Conservation (phyloP, 37 sponge, comb jelly and placozoan species). For the Crambe crambe region DNA sequence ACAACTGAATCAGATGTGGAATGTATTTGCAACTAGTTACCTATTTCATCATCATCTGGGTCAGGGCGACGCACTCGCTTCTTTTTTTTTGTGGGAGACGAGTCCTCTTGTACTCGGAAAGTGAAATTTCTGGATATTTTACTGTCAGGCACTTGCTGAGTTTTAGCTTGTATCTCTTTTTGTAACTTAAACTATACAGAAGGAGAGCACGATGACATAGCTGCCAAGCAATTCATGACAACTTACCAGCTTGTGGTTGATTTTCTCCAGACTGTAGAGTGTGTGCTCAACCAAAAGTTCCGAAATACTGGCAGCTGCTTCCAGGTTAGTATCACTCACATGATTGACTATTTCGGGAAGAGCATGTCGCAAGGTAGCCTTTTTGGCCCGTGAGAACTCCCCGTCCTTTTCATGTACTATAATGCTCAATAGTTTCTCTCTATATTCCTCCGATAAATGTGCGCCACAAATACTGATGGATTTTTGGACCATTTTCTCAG, state of each 20-base stretch:
- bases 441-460: conserved; percentile 20
- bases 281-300: conserved; percentile 46
- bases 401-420: conserved; percentile 5
- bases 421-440: conserved; percentile 19
- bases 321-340: conserved; percentile 48
- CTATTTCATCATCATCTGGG: conserved; percentile 35
- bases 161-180: conserved; percentile 9
- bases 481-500: conserved; percentile 68
- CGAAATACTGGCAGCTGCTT: conserved; percentile 45
- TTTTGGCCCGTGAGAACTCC: conserved; percentile 51
- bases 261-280: conserved; percentile 31
- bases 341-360: conserved; percentile 62
- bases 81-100: conserved; percentile 8
- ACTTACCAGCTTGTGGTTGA: conserved; percentile 40
- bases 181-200: conserved; percentile 24
- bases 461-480: conserved; percentile 46
- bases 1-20: neutral
- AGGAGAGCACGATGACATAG: neutral
- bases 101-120: conserved; percentile 45
- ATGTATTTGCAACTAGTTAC: neutral
- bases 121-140: conserved; percentile 57
- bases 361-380: conserved; percentile 32
- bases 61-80: conserved; percentile 14
- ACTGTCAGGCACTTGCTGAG: conserved; percentile 6
- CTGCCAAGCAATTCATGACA: neutral